Evolutionary conservation across 2,888 invertebrate genomes (phyloP), one percentile per base, ranked within the genome.

Genomic region (Timema podura): DNA sequence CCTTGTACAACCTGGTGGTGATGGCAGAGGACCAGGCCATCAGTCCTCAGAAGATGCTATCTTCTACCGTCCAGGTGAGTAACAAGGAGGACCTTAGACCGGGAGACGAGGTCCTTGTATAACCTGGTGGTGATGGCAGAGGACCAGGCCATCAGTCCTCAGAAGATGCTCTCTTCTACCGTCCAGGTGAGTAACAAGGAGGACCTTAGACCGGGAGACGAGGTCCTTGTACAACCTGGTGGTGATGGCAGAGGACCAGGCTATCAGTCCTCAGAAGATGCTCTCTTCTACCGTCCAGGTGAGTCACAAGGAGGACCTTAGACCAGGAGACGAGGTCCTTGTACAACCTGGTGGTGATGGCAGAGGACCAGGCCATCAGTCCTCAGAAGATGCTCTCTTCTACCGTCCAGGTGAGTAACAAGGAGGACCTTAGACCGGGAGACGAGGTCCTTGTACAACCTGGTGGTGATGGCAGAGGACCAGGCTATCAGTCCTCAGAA

Each of bases 221-320:
- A 86, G 89, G 74, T 87, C 90, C 13, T 84, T 89, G 46, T 97
- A 96, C 84, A 93, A 90, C 80, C 84, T 98, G 77, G 88, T 92
- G 57, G 89, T 98, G 65, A 90, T 91, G 68, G 97, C 96, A 48
- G 89, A 87, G 68, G 97, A 97, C 82, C 89, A 89, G 80, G 94
- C 95, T 9, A 83, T 84, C 75, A 85, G 87, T 73, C 89, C 90
- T 47, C 89, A 90, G 77, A 89, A 88, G 68, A 85, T 89, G 70
- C 84, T 95, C 67, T 93, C 94, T 30, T 92, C 94, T 15, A 93
- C 92, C 51, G 93, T 93, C 9, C 94, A 95, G 89, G 89, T 97
- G 74, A 87, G 94, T 86, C 79, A 95, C 94, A 6, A 86, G 85
- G 71, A 88, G 86, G 74, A 79, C 82, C 61, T 84, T 98, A 77